Evolutionary conservation across 2,113 vertebrate species (phyloP), one percentile per base, ranked within the genome.

Genomic region (Balaeniceps rex): DNA sequence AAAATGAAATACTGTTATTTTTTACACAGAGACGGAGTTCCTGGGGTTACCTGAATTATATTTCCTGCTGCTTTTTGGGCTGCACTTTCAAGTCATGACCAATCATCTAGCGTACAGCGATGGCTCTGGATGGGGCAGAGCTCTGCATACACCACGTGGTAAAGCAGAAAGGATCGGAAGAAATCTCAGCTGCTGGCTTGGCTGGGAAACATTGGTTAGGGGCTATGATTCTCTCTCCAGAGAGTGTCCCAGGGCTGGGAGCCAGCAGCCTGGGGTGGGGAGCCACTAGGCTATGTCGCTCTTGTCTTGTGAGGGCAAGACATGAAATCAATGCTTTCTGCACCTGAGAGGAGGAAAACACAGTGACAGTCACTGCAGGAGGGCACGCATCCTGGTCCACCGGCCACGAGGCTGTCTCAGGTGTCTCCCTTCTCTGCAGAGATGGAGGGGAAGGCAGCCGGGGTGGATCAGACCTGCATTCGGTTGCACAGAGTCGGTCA

Each of bases 401-500:
- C 0, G 1, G 66, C 92, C 72, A 12, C 38, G 8, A 71, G 60
- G 75, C 87, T 88, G 89, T 89, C 94, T 97, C 95, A 92, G 92
- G 94, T 94, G 91, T 95, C 96, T 84, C 51, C 86, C 51, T 40
- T 40, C 74, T 61, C 66, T 40, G 42, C 78, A 51, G 36, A 93
- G 75, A 34, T 71, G n/a, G 46, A 9, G 6, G 85, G 87, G 71
- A 91, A 94, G 68, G 78, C 84, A 94, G 93, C 87, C 66, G 87
- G 78, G 63, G 70, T 46, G 64, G 82, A 23, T 87, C 82, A 74
- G 71, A 36, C 63, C 87, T 63, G 63, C 64, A 19, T 38, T 88
- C 0, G 0, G n/a, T 86, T 55, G 55, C 86, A 51, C 49, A 9
- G 81, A 60, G 75, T 87, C 64, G 0, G 71, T 94, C 95, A 95